These are phyloP conservation scores for Nomada lathburiana DNA, from an alignment of 2,888 invertebrate species.

Conservation along the genomic window DNA sequence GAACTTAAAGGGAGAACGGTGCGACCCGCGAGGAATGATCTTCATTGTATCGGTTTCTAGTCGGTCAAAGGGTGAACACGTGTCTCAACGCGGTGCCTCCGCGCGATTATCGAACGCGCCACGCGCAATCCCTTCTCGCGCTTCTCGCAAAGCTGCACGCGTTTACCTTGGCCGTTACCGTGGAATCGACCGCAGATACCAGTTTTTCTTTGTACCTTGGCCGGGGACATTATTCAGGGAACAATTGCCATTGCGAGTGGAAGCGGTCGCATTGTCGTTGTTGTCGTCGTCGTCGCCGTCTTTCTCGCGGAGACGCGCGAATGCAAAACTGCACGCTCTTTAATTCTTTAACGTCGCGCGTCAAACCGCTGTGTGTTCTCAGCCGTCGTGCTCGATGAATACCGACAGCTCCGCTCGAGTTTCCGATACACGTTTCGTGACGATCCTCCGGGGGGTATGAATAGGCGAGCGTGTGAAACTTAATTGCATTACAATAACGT, in stretches of 20 bases:
- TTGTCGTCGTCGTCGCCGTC: constrained; percentile 4
- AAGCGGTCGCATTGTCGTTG: constrained; percentile 42
- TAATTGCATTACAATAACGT: background rate
- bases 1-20: background rate
- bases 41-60: constrained; percentile 28
- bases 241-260: constrained; percentile 57
- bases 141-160: constrained; percentile 38
- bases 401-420: background rate
- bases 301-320: background rate
- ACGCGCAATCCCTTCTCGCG: constrained; percentile 46
- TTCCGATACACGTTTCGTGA: background rate
- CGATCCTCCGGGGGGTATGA: background rate
- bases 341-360: constrained; percentile 34
- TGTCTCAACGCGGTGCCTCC: constrained; percentile 11
- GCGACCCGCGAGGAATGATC: background rate
- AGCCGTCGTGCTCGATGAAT: constrained; percentile 2
- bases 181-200: constrained; percentile 49
- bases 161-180: constrained; percentile 56
- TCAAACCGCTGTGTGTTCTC: background rate
- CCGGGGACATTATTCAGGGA: constrained; percentile 60
- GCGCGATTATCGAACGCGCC: constrained; percentile 48
- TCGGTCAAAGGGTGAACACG: constrained; percentile 21
- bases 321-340: constrained; percentile 18
- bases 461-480: background rate
- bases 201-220: constrained; percentile 59